phyloP scores from a whole-genome alignment of 2,888 invertebrate genomes.

The Epistrophe grossulariae region DNA sequence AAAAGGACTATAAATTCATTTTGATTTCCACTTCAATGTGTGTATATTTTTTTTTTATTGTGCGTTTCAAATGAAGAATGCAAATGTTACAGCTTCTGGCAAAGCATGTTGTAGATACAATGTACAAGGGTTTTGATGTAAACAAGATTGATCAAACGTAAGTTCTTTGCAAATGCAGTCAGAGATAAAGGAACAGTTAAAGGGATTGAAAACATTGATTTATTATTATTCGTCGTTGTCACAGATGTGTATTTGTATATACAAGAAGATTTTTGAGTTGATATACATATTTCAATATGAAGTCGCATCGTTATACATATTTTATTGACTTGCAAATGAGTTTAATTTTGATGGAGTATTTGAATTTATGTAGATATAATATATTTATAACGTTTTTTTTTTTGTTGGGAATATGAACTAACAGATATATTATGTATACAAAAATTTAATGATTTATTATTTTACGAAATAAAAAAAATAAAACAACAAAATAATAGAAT shows the following conservation, averaged over 20 bases:
- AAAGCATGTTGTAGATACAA: background rate
- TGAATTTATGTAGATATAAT: background rate
- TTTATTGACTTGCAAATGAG: background rate
- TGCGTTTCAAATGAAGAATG: background rate
- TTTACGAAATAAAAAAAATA: no score
- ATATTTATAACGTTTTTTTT: background rate
- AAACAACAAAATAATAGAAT: no score
- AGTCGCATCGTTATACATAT: no score
- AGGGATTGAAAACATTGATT: background rate
- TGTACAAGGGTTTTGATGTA: background rate
- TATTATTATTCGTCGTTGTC: background rate
- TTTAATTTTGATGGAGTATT: background rate
- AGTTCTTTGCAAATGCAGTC: background rate
- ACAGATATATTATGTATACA: no score
- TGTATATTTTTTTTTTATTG: background rate
- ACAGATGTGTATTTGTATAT: background rate
- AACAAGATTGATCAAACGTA: constrained; percentile 1
- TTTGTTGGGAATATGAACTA: no score
- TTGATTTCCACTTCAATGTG: background rate
- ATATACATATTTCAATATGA: background rate
- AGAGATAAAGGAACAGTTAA: background rate
- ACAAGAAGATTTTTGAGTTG: background rate
- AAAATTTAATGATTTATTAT: no score
- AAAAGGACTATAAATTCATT: background rate
- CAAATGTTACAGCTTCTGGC: background rate